Conservation (phyloP, 2,113 vertebrate genomes). For the Hyaena hyaena region DNA sequence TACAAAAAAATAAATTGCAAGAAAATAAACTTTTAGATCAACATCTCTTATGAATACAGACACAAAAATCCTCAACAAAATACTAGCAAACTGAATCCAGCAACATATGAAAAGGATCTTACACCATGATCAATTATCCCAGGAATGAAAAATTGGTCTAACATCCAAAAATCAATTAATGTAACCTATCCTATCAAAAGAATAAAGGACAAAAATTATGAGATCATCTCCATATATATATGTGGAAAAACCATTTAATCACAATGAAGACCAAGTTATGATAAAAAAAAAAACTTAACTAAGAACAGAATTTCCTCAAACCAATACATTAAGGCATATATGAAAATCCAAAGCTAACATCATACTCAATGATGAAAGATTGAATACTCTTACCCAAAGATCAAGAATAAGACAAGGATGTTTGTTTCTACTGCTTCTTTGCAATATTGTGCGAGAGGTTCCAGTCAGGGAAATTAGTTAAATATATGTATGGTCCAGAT, state of each 20-base stretch:
- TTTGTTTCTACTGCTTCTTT: not conserved
- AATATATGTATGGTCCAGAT: not conserved
- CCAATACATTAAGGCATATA: not conserved
- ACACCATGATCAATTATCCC: not conserved
- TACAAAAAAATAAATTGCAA: not conserved
- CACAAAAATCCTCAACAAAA: not conserved
- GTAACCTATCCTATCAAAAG: not conserved
- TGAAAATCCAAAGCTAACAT: not conserved
- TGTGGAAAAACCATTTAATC: not conserved
- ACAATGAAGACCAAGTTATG: not conserved
- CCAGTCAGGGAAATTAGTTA: not conserved
- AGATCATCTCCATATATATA: not conserved
- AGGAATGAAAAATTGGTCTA: not conserved
- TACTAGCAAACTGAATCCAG: not conserved
- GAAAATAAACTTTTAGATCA: not conserved
- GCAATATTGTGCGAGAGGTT: not conserved
- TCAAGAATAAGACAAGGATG: not conserved
- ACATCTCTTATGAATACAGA: not conserved
- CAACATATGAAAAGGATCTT: not conserved
- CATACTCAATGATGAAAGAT: not conserved
- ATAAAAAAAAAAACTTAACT: not conserved
- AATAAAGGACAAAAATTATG: not conserved
- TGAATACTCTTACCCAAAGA: not conserved
- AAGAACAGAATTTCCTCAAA: not conserved
- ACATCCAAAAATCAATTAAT: not conserved